Evolutionary conservation across 2,888 invertebrate species (phyloP), one percentile per base, ranked within the genome.

Genomic region (Vesta saturnalis): DNA sequence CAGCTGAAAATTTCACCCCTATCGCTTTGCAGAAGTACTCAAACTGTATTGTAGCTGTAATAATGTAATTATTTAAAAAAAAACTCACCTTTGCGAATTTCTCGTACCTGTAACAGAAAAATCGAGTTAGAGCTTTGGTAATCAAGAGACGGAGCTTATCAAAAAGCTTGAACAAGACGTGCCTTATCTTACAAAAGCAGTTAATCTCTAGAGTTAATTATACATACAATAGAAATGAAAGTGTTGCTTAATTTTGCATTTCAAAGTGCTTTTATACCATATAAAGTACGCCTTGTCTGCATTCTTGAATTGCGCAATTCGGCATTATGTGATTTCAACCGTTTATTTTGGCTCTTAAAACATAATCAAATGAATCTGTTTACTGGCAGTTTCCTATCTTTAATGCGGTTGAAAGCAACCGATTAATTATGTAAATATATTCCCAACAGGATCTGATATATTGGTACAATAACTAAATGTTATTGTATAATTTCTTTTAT

Each of bases 1-100:
- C 69, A 67, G 70, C 64, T 68, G 68, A 63, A 65, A 71, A 60
- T 63, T 71, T 71, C 73, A 63, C 71, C 73, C 73, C 73, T n/a
- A n/a, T n/a, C n/a, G n/a, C n/a, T 67, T 69, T 64, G 14, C 61
- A 69, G 64, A 46, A 55, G 59, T 54, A 61, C 46, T 22, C 22
- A 67, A 67, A 62, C 61, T 46, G 39, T n/a, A 12, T 19, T 64
- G 60, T 63, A 23, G 21, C 15, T 43, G 39, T 6, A 39, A 39
- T 6, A 39, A 39, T 6, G 18, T 52, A 2, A 15, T 21, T 19
- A 54, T 19, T 23, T 56, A 4, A n/a, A 23, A 58, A 16, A 35
- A 19, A 12, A 58, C 58, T 58, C 10, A 58, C 58, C 35, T 35
- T 58, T 19, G n/a, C 21, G n/a, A 56, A 22, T 10, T 16, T 3